Conservation (phyloP, 2,888 invertebrate genomes). For the Eupithecia subumbrata region DNA sequence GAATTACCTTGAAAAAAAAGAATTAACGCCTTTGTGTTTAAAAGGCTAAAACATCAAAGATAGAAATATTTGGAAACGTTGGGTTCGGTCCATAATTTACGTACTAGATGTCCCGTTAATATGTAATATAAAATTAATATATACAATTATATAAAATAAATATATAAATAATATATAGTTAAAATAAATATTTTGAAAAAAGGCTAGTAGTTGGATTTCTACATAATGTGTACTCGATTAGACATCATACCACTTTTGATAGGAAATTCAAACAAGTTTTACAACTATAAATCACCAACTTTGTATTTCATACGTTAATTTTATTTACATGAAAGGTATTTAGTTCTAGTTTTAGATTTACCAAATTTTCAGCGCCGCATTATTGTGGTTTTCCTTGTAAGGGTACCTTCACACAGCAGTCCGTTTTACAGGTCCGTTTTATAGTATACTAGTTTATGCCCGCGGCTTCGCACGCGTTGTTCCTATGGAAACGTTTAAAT, state of each 20-base stretch:
- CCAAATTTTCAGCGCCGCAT: background rate
- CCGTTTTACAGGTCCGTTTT: too few relatives aligned
- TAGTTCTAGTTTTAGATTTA: background rate
- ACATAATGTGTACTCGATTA: too few relatives aligned
- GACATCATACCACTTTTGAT: too few relatives aligned
- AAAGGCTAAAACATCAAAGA: constrained; percentile 1
- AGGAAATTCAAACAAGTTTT: background rate
- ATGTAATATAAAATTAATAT: too few relatives aligned
- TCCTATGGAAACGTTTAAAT: too few relatives aligned
- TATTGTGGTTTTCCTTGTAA: too few relatives aligned
- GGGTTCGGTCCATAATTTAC: background rate
- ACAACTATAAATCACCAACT: background rate
- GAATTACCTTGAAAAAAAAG: constrained; percentile 63
- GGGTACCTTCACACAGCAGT: background rate
- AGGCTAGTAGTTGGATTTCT: too few relatives aligned
- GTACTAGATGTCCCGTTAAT: background rate
- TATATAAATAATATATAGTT: too few relatives aligned
- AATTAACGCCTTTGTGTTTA: constrained; percentile 67
- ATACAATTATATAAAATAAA: too few relatives aligned
- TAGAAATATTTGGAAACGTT: background rate
- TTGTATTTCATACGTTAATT: background rate
- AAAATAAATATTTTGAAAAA: background rate
- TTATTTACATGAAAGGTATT: background rate
- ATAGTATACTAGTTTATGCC: too few relatives aligned
- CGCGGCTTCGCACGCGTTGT: too few relatives aligned